These are phyloP conservation scores for Tamandua tetradactyla DNA, from an alignment of 2,797 vertebrate species.

Conservation along the genomic window DNA sequence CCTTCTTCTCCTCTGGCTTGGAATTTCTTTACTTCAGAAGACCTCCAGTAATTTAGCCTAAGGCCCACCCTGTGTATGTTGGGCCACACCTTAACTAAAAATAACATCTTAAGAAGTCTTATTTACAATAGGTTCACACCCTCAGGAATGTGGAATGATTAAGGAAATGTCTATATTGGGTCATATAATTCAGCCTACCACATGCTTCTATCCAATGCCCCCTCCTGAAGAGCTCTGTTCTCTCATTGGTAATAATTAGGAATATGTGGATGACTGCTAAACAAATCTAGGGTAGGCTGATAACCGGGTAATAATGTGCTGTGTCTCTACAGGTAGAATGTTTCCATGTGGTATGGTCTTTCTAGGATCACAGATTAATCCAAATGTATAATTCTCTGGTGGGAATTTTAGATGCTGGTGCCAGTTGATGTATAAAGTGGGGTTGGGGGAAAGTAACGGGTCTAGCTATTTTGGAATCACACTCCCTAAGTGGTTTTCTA, in stretches of 20 bases:
- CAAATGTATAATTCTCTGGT: neutral
- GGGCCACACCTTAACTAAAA: too few species aligned
- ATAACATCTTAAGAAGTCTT: too few species aligned
- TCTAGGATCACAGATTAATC: conserved; percentile 33
- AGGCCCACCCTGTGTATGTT: too few species aligned
- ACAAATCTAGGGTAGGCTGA: neutral
- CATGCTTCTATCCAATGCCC: neutral
- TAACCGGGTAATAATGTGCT: neutral
- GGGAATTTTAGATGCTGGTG: neutral
- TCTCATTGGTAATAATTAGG: neutral
- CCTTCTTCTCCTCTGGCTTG: too few species aligned
- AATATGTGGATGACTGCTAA: neutral
- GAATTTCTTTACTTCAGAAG: too few species aligned
- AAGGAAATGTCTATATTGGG: too few species aligned
- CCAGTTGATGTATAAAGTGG: too few species aligned
- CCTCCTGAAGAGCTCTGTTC: conserved; percentile 1
- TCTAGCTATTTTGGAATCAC: neutral
- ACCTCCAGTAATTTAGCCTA: too few species aligned
- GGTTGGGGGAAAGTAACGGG: neutral
- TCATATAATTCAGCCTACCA: too few species aligned
- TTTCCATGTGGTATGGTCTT: neutral
- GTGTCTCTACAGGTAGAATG: neutral
- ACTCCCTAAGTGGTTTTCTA: neutral
- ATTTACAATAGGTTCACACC: too few species aligned
- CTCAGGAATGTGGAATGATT: too few species aligned